Percentiles rank a stretch among this genome's conserved stretches.
phyloP scores from a whole-genome alignment of 2,888 invertebrate genomes.

The Lycocerus yunnanus region DNA sequence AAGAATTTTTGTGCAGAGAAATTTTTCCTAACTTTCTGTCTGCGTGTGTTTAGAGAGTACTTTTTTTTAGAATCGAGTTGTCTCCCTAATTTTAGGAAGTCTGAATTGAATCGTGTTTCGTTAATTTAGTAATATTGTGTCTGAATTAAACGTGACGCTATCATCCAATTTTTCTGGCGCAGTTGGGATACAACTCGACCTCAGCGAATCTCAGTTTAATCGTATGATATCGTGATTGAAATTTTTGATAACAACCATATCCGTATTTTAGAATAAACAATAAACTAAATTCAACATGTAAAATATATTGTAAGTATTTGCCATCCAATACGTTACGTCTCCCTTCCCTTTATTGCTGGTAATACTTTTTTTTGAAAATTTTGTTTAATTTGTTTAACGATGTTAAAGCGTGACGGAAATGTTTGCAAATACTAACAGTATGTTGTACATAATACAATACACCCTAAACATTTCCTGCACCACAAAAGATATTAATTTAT shows the following conservation, averaged over 20 bases:
- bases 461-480: too few relatives aligned
- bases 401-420: too few relatives aligned
- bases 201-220: neutral
- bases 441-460: too few relatives aligned
- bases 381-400: too few relatives aligned
- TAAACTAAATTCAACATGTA: too few relatives aligned
- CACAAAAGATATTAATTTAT: too few relatives aligned
- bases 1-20: neutral
- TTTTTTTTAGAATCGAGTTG: neutral
- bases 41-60: neutral
- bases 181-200: neutral
- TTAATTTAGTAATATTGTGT: neutral
- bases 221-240: neutral
- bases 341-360: too few relatives aligned
- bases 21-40: neutral
- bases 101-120: neutral
- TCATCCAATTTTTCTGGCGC: neutral
- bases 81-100: neutral
- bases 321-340: too few relatives aligned
- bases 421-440: too few relatives aligned
- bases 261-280: neutral
- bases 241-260: neutral
- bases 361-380: too few relatives aligned
- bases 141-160: neutral
- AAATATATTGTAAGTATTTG: too few relatives aligned